phyloP scores from a whole-genome alignment of 2,888 invertebrate species.

The Eumerus sabulonum region DNA sequence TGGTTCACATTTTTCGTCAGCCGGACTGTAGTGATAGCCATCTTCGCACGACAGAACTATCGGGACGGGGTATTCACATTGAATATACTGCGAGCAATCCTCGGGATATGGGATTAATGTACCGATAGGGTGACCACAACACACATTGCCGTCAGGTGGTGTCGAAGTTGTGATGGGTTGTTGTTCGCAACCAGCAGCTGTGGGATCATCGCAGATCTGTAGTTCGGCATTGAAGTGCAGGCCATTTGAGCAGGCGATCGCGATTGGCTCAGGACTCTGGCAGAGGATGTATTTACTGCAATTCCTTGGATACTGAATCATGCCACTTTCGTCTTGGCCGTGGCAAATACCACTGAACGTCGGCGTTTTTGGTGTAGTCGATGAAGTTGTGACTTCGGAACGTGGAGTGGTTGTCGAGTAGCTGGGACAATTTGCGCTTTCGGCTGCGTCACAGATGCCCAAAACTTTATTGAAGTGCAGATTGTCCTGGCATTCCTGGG shows the following conservation, averaged over 20 bases:
- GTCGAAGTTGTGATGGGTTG: conserved; percentile 4
- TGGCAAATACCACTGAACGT: conserved; percentile 64
- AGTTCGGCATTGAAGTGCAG: conserved; percentile 58
- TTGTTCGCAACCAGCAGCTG: conserved; percentile 50
- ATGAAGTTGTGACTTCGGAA: conserved; percentile 27
- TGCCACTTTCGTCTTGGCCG: conserved; percentile 44
- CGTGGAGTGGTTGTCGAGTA: conserved; percentile 9
- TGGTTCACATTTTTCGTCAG: conserved; percentile 40
- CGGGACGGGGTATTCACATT: conserved; percentile 66
- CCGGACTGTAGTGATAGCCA: conserved; percentile 69
- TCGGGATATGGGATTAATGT: conserved; percentile 56
- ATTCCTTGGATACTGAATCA: conserved; percentile 63
- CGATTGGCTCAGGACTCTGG: conserved; percentile 59
- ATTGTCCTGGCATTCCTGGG: conserved; percentile 70
- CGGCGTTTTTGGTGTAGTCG: conserved; percentile 35
- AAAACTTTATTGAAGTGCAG: conserved; percentile 71
- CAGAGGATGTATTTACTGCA: conserved; percentile 68
- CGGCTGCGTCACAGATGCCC: conserved; percentile 72
- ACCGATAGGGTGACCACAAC: conserved; percentile 36
- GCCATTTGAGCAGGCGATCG: conserved; percentile 44
- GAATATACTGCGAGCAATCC: conserved; percentile 64
- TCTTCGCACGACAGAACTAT: conserved; percentile 63
- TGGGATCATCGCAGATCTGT: conserved; percentile 66
- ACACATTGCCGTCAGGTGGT: conserved; percentile 25
- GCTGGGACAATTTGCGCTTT: conserved; percentile 70